phyloP scores from a whole-genome alignment of 2,888 invertebrate species.

The Eristalis pertinax region DNA sequence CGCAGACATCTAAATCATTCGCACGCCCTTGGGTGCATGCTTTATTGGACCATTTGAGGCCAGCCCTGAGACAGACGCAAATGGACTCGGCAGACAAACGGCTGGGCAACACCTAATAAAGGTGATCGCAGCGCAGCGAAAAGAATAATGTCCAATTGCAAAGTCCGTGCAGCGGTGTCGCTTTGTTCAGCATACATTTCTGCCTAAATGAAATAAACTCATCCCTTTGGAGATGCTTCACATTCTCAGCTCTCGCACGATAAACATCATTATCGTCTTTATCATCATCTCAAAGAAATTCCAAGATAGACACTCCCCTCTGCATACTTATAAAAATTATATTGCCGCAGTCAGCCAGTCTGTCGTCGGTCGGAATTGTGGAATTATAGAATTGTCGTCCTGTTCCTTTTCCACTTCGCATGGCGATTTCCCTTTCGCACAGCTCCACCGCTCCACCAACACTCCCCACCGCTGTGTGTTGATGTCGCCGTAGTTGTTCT shows the following conservation, averaged over 20 bases:
- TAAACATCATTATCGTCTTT: conserved; percentile 16
- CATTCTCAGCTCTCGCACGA: conserved; percentile 23
- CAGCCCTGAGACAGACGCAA: neutral
- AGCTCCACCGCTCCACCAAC: neutral
- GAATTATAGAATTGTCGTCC: conserved; percentile 12
- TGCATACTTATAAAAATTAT: conserved; percentile 30
- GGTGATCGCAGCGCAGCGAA: conserved; percentile 11
- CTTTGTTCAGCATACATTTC: neutral
- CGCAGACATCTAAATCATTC: neutral
- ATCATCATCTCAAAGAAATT: conserved; percentile 17
- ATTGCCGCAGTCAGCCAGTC: conserved; percentile 62
- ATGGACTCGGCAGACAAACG: neutral
- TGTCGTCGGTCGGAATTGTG: conserved; percentile 45
- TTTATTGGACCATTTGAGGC: too few species aligned
- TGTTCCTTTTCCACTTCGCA: conserved; percentile 28
- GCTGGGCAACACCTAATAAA: conserved; percentile 12
- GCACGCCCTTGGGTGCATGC: neutral
- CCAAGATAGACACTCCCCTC: conserved; percentile 14
- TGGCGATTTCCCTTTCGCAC: conserved; percentile 23
- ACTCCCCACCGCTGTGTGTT: neutral
- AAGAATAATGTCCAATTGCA: neutral
- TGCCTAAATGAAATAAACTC: neutral
- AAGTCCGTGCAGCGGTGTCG: neutral
- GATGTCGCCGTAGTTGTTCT: neutral
- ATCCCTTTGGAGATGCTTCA: conserved; percentile 1